These are phyloP conservation scores for Drosophila quadrilineata DNA, from an alignment of 1,140 invertebrate genomes.

Conservation along the genomic window DNA sequence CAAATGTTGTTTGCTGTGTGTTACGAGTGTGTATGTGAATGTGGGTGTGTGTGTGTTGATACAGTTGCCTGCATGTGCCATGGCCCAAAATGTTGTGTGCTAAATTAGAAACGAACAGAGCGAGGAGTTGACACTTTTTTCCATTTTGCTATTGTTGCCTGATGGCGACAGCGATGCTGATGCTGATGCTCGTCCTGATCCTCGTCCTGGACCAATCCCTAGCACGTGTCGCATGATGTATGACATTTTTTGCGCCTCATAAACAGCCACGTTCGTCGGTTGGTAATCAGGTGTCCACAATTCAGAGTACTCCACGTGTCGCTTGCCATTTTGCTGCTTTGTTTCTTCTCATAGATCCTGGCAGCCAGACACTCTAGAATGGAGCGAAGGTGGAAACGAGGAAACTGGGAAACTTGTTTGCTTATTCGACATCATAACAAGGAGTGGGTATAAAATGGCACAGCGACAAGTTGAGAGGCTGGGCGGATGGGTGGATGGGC, in stretches of 20 bases:
- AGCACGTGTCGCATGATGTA: constrained; percentile 68
- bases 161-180: neutral
- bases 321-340: constrained; percentile 32
- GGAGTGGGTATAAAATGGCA: no score
- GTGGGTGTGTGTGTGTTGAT: constrained; percentile 13
- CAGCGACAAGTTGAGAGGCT: no score
- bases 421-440: neutral
- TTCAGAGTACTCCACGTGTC: constrained; percentile 15
- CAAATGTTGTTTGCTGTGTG: constrained; percentile 42
- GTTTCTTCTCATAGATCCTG: constrained; percentile 3
- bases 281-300: constrained; percentile 50
- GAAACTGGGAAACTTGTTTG: constrained; percentile 7
- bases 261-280: constrained; percentile 50
- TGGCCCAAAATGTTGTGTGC: constrained; percentile 4
- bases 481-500: neutral
- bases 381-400: neutral
- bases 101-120: constrained; percentile 31
- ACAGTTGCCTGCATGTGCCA: constrained; percentile 19
- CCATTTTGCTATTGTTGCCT: no score
- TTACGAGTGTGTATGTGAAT: constrained; percentile 4
- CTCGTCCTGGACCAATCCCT: neutral
- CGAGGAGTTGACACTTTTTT: no score
- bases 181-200: neutral
- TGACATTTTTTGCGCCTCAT: constrained; percentile 78
- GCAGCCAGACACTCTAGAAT: neutral